These are phyloP conservation scores for Ianthella basta DNA, from an alignment of 37 sponge, comb jelly and placozoan genomes.

Conservation along the genomic window DNA sequence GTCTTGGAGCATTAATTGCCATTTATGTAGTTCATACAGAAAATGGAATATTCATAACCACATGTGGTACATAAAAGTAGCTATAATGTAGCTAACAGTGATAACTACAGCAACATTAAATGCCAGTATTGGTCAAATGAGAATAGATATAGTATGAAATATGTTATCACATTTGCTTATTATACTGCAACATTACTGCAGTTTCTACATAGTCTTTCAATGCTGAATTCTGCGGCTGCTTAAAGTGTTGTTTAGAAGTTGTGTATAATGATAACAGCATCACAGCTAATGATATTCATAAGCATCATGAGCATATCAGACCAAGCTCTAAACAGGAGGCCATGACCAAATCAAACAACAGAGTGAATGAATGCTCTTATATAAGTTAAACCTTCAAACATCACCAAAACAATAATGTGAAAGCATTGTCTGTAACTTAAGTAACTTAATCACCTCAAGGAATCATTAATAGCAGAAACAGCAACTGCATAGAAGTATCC, in stretches of 20 bases:
- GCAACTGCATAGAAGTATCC: no score
- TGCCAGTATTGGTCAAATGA: neutral
- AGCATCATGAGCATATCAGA: no score
- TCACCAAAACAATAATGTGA: no score
- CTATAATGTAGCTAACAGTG: no score
- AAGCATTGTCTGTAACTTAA: no score
- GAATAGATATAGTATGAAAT: neutral
- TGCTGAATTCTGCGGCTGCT: neutral
- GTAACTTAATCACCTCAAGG: no score
- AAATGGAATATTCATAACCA: conserved; percentile 22
- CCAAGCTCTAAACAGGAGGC: no score
- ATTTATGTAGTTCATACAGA: conserved; percentile 9
- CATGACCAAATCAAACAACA: no score
- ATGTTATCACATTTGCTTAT: conserved; percentile 1
- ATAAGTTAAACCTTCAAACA: no score
- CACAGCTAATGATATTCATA: conserved; percentile 13
- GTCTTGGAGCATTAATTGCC: conserved; percentile 2
- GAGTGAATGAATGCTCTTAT: no score
- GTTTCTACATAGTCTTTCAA: conserved; percentile 1
- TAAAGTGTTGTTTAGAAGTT: neutral
- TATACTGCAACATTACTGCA: conserved; percentile 6
- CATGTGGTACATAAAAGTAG: conserved; percentile 8
- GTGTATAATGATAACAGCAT: neutral
- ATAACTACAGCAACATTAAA: conserved; percentile 11
- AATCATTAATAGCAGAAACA: no score